Evolutionary conservation across 2,113 vertebrate genomes (phyloP), one percentile per base, ranked within the genome.

Genomic region (Bombycilla garrulus): DNA sequence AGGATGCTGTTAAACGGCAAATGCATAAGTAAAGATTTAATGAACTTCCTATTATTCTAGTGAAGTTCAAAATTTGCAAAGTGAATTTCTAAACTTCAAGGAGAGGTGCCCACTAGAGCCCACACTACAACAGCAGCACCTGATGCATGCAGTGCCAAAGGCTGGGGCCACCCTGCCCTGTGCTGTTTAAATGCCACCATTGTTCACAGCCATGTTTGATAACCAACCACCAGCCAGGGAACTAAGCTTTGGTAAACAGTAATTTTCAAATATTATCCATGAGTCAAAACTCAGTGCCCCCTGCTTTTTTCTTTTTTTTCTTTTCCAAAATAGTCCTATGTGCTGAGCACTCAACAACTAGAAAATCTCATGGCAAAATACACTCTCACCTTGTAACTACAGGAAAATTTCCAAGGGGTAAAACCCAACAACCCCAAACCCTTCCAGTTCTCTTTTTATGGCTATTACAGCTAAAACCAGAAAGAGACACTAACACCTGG

Each of bases 161-260:
- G 33, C 48, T 45, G 0, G 2, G 42, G 64, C 29, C 28, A 70
- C 64, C 33, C 14, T 35, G 62, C 61, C 61, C 76, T 44, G 36
- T 7, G 23, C 36, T 0, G 11, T 42, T 54, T 19, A 22, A 74
- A 42, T 22, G 22, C 58, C 58, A 23, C 1, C 0, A 6, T 11
- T 38, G 25, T 10, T 51, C 50, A 15, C 8, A 35, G 45, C 54
- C 26, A 12, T 15, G 23, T 61, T n/a, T 69, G 81, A 50, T 33
- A 66, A 33, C 50, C 12, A 80, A 5, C 31, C 36, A n/a, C 40
- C 62, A 71, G 51, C 50, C 54, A 58, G 14, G 40, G 22, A 66
- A 51, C 40, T 58, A 54, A 42, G 45, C 65, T 74, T 61, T 0
- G 0, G 40, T 60, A 86, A 94, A 66, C 35, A 76, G 24, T 22